Percentiles rank a stretch among this genome's conserved stretches.
phyloP scores from a whole-genome alignment of 1,140 invertebrate species.

The Cyrtorhinus lividipennis region DNA sequence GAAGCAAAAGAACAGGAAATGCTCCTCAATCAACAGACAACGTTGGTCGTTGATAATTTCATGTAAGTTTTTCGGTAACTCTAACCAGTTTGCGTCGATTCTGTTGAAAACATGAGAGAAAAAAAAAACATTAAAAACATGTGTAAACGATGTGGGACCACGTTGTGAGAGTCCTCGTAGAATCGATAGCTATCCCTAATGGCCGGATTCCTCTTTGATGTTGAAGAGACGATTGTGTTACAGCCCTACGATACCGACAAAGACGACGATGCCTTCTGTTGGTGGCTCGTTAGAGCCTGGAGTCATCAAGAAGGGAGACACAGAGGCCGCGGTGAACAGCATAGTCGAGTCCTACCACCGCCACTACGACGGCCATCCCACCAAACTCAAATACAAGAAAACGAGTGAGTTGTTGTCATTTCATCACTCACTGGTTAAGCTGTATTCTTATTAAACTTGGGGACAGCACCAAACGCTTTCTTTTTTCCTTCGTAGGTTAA shows the following conservation, averaged over 20 bases:
- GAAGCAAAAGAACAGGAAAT: slow-evolving; percentile 50
- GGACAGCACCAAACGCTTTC: no score
- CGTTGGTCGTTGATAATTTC: background rate
- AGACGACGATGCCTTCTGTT: slow-evolving; percentile 27
- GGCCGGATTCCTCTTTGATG: no score
- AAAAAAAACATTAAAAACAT: no score
- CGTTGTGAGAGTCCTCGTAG: no score
- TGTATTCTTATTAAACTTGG: no score
- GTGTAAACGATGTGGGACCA: no score
- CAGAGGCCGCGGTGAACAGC: slow-evolving; percentile 54
- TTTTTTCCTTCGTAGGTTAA: no score
- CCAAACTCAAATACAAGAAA: slow-evolving; percentile 28
- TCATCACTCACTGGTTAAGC: no score
- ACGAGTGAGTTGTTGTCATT: slow-evolving; percentile 18
- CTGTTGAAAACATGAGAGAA: no score
- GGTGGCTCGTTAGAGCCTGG: slow-evolving; percentile 32
- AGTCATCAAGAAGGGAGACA: slow-evolving; percentile 47
- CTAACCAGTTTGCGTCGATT: no score
- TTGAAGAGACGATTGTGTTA: slow-evolving; percentile 3
- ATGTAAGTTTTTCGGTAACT: slow-evolving; percentile 14
- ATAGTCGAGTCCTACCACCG: slow-evolving; percentile 47
- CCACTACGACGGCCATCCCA: slow-evolving; percentile 31
- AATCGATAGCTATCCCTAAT: no score
- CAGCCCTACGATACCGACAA: slow-evolving; percentile 18
- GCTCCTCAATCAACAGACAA: slow-evolving; percentile 24